Percentiles rank a stretch among this genome's conserved stretches.
Conservation (phyloP, 2,797 vertebrate genomes). For the Manis pentadactyla region DNA sequence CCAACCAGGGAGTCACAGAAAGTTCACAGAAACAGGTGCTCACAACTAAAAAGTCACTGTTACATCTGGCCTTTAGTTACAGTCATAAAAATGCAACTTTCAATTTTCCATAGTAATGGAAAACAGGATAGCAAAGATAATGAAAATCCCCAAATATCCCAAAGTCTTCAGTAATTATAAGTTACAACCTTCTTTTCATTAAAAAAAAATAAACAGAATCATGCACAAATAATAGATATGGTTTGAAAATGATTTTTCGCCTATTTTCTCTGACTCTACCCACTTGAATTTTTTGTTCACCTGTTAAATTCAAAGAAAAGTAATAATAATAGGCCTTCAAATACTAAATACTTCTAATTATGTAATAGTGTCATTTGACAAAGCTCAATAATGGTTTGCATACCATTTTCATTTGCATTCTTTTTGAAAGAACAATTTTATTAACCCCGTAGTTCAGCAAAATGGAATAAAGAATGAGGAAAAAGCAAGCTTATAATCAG, state of each 20-base stretch:
- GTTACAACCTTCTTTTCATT: slow-evolving; percentile 10
- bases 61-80: slow-evolving; percentile 68
- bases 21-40: slow-evolving; percentile 76
- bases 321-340: not conserved
- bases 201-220: not conserved
- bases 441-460: not conserved
- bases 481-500: slow-evolving; percentile 47
- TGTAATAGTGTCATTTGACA: not conserved
- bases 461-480: slow-evolving; percentile 13
- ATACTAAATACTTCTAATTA: not conserved
- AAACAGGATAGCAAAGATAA: slow-evolving; percentile 62
- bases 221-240: not conserved
- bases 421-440: slow-evolving; percentile 46
- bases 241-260: slow-evolving; percentile 24
- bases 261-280: slow-evolving; percentile 27
- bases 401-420: not conserved
- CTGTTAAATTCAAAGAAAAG: slow-evolving; percentile 41
- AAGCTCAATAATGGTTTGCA: not conserved
- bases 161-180: slow-evolving; percentile 37
- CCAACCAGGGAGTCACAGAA: slow-evolving; percentile 68
- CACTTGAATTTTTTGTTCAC: slow-evolving; percentile 48
- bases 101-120: slow-evolving; percentile 43
- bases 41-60: slow-evolving; percentile 61
- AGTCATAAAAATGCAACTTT: slow-evolving; percentile 65
- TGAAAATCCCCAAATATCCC: slow-evolving; percentile 42